These are phyloP conservation scores for Heteronetta atricapilla DNA, from an alignment of 2,113 vertebrate species.

Conservation along the genomic window DNA sequence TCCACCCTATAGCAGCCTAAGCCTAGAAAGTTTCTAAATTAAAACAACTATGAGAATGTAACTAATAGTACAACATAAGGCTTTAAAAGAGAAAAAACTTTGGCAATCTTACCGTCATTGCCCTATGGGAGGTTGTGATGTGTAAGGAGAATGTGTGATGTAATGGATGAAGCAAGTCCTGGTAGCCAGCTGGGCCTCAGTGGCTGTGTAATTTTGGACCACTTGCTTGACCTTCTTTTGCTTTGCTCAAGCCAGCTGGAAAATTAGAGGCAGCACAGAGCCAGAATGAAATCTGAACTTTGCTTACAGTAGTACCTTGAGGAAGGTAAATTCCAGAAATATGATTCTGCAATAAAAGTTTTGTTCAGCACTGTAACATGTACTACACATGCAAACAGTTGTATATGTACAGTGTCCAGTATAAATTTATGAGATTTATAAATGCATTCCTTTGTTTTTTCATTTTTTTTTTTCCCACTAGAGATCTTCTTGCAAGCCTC, in stretches of 20 bases:
- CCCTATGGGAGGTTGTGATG: not conserved
- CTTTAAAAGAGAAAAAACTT: not conserved
- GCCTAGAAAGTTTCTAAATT: not conserved
- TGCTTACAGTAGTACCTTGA: not conserved
- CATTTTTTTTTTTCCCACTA: not conserved
- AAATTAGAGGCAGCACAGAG: not conserved
- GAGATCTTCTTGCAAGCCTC: not conserved
- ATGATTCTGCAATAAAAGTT: not conserved
- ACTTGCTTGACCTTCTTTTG: not conserved
- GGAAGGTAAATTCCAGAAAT: not conserved
- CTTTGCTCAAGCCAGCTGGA: not conserved
- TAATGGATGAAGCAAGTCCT: not conserved
- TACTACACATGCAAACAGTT: not conserved
- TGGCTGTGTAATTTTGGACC: not conserved
- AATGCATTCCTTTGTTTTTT: not conserved
- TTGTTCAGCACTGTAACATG: not conserved
- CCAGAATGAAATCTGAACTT: not conserved
- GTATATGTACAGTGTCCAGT: not conserved
- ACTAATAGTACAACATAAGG: not conserved
- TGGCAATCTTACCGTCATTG: not conserved
- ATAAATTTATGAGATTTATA: not conserved
- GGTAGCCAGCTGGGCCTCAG: not conserved
- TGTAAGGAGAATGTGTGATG: not conserved
- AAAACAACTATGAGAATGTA: not conserved
- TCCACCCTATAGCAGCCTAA: not conserved